These are phyloP conservation scores for Pardalotus punctatus DNA, from an alignment of 2,113 vertebrate genomes.

Conservation along the genomic window DNA sequence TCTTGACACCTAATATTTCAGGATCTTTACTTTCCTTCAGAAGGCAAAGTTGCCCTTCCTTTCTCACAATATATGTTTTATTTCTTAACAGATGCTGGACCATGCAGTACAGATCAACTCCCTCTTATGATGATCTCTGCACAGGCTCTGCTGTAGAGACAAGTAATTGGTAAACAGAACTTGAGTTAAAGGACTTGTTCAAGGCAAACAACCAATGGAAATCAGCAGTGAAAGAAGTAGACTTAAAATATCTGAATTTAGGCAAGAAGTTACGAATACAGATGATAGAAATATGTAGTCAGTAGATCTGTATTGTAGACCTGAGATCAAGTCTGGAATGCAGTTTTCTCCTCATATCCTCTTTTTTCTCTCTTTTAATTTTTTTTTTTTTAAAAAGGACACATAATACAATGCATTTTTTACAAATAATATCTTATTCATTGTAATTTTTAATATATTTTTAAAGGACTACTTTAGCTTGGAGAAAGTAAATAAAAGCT, in stretches of 20 bases:
- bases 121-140: neutral
- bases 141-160: neutral
- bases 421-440: neutral
- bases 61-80: neutral
- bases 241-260: neutral
- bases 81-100: neutral
- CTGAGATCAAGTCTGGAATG: neutral
- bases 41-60: neutral
- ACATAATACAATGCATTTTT: neutral
- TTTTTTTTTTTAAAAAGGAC: neutral
- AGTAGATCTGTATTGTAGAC: neutral
- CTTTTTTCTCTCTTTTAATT: neutral
- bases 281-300: neutral
- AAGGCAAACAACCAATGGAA: neutral
- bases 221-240: neutral
- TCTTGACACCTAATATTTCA: neutral
- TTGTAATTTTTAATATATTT: neutral
- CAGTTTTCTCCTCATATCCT: neutral
- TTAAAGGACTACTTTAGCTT: neutral
- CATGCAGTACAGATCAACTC: neutral
- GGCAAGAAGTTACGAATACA: neutral
- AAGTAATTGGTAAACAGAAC: neutral
- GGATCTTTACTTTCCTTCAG: neutral
- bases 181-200: neutral
- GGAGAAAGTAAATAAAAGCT: neutral